Evolutionary conservation across 1,140 invertebrate genomes (phyloP).

Genomic region (Brachionus plicatilis): DNA sequence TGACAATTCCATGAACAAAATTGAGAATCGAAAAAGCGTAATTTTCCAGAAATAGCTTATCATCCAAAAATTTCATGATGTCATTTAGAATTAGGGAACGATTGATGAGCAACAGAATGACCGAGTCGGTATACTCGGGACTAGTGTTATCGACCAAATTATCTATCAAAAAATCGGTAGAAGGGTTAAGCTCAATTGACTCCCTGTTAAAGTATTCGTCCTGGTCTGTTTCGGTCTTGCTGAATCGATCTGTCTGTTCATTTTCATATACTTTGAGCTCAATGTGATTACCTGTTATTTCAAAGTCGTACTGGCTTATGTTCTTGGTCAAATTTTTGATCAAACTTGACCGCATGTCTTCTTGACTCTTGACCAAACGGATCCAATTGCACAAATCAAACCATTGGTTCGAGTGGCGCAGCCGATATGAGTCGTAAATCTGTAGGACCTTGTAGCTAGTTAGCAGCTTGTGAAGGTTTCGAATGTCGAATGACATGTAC

Average conservation of each 20-base stretch:
- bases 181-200: neutral
- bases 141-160: neutral
- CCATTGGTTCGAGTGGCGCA: neutral
- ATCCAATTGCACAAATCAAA: slow-evolving; percentile 14
- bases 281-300: neutral
- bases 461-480: neutral
- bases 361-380: neutral
- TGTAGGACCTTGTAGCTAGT: slow-evolving; percentile 7
- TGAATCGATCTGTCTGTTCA: neutral
- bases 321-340: slow-evolving; percentile 17
- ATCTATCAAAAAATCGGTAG: neutral
- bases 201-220: neutral
- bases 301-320: neutral
- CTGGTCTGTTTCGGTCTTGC: neutral
- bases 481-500: neutral
- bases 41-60: neutral
- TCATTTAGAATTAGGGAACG: slow-evolving; percentile 14
- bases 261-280: neutral
- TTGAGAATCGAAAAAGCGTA: neutral
- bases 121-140: neutral
- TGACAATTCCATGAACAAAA: neutral
- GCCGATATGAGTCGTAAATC: neutral
- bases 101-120: neutral
- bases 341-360: neutral
- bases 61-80: neutral